Percentiles rank a stretch among this genome's conserved stretches.
Evolutionary conservation across 2,888 invertebrate genomes (phyloP).

Genomic region (Scaptomyza reducta): DNA sequence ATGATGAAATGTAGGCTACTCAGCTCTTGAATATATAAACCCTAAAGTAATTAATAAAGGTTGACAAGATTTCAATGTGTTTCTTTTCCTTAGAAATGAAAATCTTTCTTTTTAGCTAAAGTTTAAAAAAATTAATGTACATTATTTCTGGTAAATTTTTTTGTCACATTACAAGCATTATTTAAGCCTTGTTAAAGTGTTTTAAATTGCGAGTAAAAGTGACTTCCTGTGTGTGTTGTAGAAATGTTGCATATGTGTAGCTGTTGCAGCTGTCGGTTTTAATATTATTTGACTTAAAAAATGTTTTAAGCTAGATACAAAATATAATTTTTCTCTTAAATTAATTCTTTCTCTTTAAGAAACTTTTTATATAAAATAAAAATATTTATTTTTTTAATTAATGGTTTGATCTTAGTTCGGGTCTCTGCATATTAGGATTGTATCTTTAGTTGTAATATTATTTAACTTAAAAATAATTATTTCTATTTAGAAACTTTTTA

Average conservation of each 20-base stretch:
- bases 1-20: slow-evolving; percentile 1
- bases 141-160: background rate
- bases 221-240: slow-evolving; percentile 55
- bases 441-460: no score
- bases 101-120: background rate
- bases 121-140: background rate
- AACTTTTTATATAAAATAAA: no score
- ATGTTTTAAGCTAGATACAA: no score
- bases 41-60: background rate
- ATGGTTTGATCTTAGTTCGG: no score
- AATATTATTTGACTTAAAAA: no score
- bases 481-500: no score
- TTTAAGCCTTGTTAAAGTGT: background rate
- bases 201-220: slow-evolving; percentile 45
- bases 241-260: slow-evolving; percentile 6
- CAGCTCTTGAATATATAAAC: background rate
- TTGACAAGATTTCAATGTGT: background rate
- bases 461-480: no score
- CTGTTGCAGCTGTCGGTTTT: slow-evolving; percentile 34
- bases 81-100: slow-evolving; percentile 1
- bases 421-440: no score
- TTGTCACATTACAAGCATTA: background rate
- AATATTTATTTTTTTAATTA: no score
- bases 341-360: no score
- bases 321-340: no score